Percentiles rank a stretch among this genome's conserved stretches.
Evolutionary conservation across 2,113 vertebrate species (phyloP).

Genomic region (Muntiacus muntjak): DNA sequence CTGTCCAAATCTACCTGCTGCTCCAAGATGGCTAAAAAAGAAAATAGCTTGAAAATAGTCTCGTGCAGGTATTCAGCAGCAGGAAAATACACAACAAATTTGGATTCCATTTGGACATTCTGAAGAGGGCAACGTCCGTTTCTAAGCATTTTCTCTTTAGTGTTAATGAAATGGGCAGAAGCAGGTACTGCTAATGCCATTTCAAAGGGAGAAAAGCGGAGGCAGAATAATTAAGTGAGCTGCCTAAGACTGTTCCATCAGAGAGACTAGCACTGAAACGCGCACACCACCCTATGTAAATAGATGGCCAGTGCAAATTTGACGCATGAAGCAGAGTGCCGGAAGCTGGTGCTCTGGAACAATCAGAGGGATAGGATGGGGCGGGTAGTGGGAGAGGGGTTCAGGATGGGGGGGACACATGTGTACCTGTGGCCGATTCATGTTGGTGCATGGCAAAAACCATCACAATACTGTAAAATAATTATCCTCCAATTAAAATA

Average conservation of each 20-base stretch:
- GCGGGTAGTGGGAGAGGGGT: not conserved
- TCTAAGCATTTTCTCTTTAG: not conserved
- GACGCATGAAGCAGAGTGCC: not conserved
- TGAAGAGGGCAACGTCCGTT: not conserved
- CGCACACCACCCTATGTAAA: not conserved
- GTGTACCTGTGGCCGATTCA: not conserved
- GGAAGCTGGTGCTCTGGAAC: not conserved
- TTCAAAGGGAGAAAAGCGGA: not conserved
- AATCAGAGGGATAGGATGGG: not conserved
- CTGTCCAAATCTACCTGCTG: not conserved
- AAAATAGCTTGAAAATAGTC: not conserved
- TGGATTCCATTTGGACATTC: not conserved
- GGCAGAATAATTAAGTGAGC: not conserved
- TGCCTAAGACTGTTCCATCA: not conserved
- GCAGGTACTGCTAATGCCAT: not conserved
- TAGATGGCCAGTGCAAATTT: not conserved
- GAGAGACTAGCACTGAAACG: not conserved
- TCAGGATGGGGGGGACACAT: not conserved
- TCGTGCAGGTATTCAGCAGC: not conserved
- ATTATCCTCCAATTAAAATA: not conserved
- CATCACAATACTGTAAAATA: not conserved
- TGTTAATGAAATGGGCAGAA: not conserved
- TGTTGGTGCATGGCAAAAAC: not conserved
- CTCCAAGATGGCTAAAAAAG: not conserved
- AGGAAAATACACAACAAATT: not conserved